Percentiles rank a stretch among this genome's conserved stretches.
phyloP scores from a whole-genome alignment of 1,140 invertebrate genomes.

The Aphelinus certus region DNA sequence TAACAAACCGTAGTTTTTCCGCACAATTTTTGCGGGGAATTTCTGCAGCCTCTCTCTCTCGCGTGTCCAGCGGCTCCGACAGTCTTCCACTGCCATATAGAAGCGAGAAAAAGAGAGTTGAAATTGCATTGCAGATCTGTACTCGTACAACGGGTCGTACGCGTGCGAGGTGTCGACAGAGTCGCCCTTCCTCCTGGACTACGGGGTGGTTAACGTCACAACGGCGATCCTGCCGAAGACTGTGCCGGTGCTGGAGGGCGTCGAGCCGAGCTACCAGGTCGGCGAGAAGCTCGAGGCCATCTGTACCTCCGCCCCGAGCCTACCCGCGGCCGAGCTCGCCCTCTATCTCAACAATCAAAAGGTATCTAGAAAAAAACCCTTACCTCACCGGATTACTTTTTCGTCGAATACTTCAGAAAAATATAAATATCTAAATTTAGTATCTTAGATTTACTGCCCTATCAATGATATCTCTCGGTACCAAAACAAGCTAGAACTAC shows the following conservation, averaged over 20 bases:
- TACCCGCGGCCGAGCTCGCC: slow-evolving; percentile 75
- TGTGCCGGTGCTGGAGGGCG: slow-evolving; percentile 53
- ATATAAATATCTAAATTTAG: no score
- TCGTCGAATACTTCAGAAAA: no score
- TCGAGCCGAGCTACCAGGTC: slow-evolving; percentile 70
- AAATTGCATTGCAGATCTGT: slow-evolving; percentile 12
- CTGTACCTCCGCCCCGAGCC: slow-evolving; percentile 78
- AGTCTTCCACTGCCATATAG: no score
- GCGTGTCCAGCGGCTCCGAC: no score
- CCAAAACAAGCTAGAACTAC: no score
- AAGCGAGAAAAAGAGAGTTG: no score
- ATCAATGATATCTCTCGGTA: no score
- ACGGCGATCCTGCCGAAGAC: slow-evolving; percentile 62
- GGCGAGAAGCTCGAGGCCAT: slow-evolving; percentile 79
- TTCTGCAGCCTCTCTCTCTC: no score
- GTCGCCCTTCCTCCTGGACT: slow-evolving; percentile 67
- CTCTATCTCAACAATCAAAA: slow-evolving; percentile 80
- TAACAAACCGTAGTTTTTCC: no score
- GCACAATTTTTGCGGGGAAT: no score
- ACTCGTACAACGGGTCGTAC: slow-evolving; percentile 64
- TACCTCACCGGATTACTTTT: no score
- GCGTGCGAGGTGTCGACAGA: slow-evolving; percentile 71
- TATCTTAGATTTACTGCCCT: no score
- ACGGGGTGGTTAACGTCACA: slow-evolving; percentile 63
- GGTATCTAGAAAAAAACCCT: slow-evolving; percentile 64